Base-by-base conservation (phyloP, 2,888 invertebrate genomes). In the Mythimna ferrago region DNA sequence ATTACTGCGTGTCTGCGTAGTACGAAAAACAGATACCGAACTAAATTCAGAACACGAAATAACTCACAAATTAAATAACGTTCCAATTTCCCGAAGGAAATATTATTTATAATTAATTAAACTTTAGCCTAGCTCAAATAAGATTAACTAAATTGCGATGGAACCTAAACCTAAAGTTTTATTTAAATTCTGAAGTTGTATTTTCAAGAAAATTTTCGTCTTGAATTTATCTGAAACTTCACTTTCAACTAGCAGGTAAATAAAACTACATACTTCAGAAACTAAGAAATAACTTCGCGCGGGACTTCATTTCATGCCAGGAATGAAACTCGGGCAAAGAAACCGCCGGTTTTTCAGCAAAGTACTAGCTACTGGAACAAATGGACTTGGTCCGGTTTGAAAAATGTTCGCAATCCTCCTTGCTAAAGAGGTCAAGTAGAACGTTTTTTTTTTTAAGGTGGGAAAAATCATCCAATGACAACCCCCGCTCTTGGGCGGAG, bases 321-420 rank as follows among this genome's bases (percentile, higher is more conserved):
- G 35, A 60, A 62, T 11, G 58, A 44, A 79, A 80, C 26, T 66
- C 58, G 60, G 69, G 41, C 6, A 56, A 61, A 73, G 56, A 65
- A 68, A 80, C 19, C 60, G 53, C 44, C 58, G 35, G 66, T 48
- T 57, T n/a, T 32, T 38, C 44, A 32, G 14, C 32, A 32, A 32
- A 66, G 58, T 66, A 57, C 38, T 14, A 21, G 10, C 7, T 16
- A 60, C 26, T 58, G 68, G 44, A 66, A 78, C 65, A 58, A 80
- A 73, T 73, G 66, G 35, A 82, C 73, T 64, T 60, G 32, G 57
- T 54, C 26, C 44, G 32, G 60, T 66, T 79, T 69, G 83, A 80
- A 61, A 83, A 69, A 83, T 74, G 38, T 68, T 64, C 16, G 2
- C 41, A 35, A 60, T 9, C n/a, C 68, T 54, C 44, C 51, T 66